Evolutionary conservation across 2,113 vertebrate species (phyloP).

Genomic region (Myotis lucifugus): DNA sequence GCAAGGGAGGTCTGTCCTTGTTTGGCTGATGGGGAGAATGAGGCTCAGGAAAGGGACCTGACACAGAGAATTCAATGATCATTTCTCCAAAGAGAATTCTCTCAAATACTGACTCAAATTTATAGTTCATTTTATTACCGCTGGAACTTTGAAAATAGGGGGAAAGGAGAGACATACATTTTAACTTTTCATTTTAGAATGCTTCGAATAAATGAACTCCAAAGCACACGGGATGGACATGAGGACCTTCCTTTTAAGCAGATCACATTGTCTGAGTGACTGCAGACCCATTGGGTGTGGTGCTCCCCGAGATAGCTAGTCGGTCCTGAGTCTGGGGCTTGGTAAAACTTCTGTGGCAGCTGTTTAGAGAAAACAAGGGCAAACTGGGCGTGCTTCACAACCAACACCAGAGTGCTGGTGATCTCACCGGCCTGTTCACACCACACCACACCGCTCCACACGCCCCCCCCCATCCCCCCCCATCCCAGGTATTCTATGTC

Average conservation of each 20-base stretch:
- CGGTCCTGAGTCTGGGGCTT: neutral
- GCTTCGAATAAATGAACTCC: neutral
- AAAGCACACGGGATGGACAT: neutral
- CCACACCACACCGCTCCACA: conserved; percentile 53
- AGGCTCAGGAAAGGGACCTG: neutral
- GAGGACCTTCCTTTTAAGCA: neutral
- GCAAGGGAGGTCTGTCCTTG: neutral
- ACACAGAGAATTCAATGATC: neutral
- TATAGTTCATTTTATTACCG: neutral
- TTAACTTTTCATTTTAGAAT: neutral
- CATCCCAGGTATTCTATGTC: neutral
- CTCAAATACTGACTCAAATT: neutral
- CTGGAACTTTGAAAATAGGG: neutral
- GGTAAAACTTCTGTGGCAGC: neutral
- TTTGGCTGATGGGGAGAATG: neutral
- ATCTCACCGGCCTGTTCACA: neutral
- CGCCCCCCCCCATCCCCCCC: neutral
- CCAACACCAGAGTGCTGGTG: neutral
- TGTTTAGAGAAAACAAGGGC: neutral
- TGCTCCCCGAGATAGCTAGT: neutral
- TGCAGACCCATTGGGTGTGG: neutral
- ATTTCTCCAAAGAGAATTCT: neutral
- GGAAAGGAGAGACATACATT: neutral
- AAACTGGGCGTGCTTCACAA: neutral
- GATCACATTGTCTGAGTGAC: neutral